Evolutionary conservation across 2,113 vertebrate species (phyloP).

Genomic region (Galeopterus variegatus): DNA sequence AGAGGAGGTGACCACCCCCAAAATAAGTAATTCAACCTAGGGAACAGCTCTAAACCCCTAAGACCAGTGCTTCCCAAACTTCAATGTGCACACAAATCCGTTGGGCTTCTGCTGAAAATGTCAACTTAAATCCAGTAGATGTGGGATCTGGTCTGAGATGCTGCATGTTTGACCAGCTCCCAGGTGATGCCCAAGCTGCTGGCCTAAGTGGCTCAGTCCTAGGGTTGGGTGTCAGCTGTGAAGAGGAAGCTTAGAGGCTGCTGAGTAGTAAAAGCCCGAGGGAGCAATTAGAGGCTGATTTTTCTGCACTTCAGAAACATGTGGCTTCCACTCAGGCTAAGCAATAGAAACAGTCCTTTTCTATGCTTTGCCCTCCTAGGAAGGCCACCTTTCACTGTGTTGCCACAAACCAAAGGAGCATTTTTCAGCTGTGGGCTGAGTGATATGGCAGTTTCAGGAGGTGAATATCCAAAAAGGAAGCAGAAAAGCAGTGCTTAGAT

Average conservation of each 20-base stretch:
- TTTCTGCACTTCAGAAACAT: not conserved
- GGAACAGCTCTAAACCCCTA: not conserved
- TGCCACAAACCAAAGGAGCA: not conserved
- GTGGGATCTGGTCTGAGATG: not conserved
- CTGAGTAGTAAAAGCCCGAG: not conserved
- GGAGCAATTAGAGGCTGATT: conserved; percentile 3
- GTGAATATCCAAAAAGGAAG: not conserved
- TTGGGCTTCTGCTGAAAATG: not conserved
- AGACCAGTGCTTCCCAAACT: not conserved
- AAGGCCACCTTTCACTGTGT: not conserved
- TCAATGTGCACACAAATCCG: not conserved
- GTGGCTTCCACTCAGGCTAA: not conserved
- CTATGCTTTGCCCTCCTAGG: not conserved
- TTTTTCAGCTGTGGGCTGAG: not conserved
- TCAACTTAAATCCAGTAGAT: not conserved
- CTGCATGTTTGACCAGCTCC: not conserved
- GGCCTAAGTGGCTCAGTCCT: not conserved
- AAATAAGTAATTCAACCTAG: not conserved
- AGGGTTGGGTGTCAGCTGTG: not conserved
- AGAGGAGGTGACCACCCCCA: not conserved
- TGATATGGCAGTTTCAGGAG: not conserved
- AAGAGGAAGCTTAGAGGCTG: not conserved
- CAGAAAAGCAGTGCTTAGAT: not conserved
- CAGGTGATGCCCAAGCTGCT: not conserved
- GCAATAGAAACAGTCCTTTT: not conserved